Evolutionary conservation across 2,888 invertebrate species (phyloP), one percentile per base, ranked within the genome.

Genomic region (Yponomeuta plumbellus): DNA sequence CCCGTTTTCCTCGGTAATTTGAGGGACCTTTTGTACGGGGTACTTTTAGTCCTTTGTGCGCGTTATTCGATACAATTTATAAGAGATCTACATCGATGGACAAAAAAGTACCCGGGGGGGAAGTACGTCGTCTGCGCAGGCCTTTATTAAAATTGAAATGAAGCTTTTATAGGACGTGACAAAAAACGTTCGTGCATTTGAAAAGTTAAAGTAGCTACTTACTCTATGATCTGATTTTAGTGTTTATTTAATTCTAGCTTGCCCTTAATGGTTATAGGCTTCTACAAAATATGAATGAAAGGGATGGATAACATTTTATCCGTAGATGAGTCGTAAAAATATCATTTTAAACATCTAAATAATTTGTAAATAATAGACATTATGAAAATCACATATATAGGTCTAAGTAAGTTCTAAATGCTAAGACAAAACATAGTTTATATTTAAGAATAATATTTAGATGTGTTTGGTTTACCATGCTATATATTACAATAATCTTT

Each of bases 401-500:
- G 26, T 52, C 13, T 26, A 52, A 39, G 21, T 26, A 52, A 58
- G 56, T 57, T 39, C 21, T 61, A 39, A 21, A 39, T 40, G 11
- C 11, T 20, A 44, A 39, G 40, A 63, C 39, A 63, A 63, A 40
- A 63, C 22, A 52, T 59, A 61, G 39, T 52, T 61, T 64, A 64
- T 64, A 10, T 64, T 13, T 52, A 56, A 64, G n/a, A 23, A 26
- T 34, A 64, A 86, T 80, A 75, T 84, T 82, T 84, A 86, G 81
- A 84, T 74, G 85, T 85, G 84, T 88, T 87, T 86, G 78, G 80
- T 87, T 86, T 86, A 87, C 84, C 84, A 80, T 81, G 72, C 72
- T 52, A 52, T 52, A 52, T 52, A 52, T 72, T 34, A 4, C 3
- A 8, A 8, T 34, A 34, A 34, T 34, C 1, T 8, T 34, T 75